Base-by-base conservation (phyloP, 2,113 vertebrate genomes). In the Phycodurus eques region DNA sequence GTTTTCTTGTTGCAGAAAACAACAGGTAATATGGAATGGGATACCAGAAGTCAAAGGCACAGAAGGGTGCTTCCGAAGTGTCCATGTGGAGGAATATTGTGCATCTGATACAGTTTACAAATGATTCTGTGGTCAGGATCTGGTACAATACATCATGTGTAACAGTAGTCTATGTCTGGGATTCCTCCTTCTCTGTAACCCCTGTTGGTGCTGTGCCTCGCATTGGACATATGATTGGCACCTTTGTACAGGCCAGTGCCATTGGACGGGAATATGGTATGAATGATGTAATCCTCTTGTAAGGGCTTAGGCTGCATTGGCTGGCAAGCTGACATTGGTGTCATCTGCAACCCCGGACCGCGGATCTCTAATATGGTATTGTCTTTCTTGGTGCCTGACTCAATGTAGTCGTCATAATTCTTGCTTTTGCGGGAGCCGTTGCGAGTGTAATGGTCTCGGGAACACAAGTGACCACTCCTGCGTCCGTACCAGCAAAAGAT, bases 311-410 rank as follows among this genome's bases (percentile, higher is more conserved):
- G 89, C 90, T 95, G 49, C 88, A 94, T 85, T 51, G 86, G 90
- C 82, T 94, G 93, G 5, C 94, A 93, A 81, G 94, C 91, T 8
- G 94, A 89, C 90, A 94, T 91, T 5, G 95, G 95, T 14, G 95
- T 93, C 95, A 96, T 98, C 84, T 97, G 96, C 49, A 98, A 92
- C 15, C 95, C 94, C 0, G 95, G 94, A 19, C 95, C 92, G 5
- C 91, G 92, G 77, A 97, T 95, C 82, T 98, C 96, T 80, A 98
- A 88, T 68, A 98, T 97, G 69, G 94, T 96, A 75, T 93, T 96
- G 77, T 98, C 96, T 84, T 98, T 98, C 88, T 98, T 98, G 73
- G 96, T 98, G 78, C 96, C 96, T 0, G 95, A 95, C 82, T 98
- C 95, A 68, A 96, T 89, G 43, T 97, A 97, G 83, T 96, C 95